Base-by-base conservation (phyloP, 2,888 invertebrate genomes). In the Rhagium mordax region DNA sequence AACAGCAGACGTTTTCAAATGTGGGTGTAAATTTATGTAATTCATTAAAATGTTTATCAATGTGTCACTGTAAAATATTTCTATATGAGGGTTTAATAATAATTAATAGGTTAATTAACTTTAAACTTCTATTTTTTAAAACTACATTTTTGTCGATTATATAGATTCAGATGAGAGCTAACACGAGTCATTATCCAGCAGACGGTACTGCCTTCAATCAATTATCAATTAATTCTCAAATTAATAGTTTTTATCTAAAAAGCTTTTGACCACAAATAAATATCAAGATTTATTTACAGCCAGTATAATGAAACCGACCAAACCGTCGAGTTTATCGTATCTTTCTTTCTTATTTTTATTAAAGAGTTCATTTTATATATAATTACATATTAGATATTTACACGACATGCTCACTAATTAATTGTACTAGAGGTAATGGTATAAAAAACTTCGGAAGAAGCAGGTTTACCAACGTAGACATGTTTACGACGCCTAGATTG, bases 241-340 rank as follows among this genome's bases (percentile, higher is more conserved):
- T 59, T 59, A 59, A 59, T 59, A 59, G 33, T 21, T 29, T 29
- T 59, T 59, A 59, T 59, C 59, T 59, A 33, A 59, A 29, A 16
- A 59, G 29, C 27, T 29, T 59, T 24, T 27, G 27, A 8, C 24
- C n/a, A 24, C 57, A 21, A n/a, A 4, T 27, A 21, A 29, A 15
- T 59, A 15, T 24, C 29, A 59, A 29, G 27, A 59, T 15, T 29
- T 55, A 21, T n/a, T 21, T 21, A 21, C n/a, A n/a, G 2, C 27
- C 13, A 55, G 24, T 55, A 24, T 6, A 55, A 55, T 24, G 13
- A 24, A 55, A 41, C 13, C 4, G 41, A n/a, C 13, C n/a, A 13
- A n/a, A 2, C 41, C n/a, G 8, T 33, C 8, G 1, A 2, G 41
- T n/a, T 41, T 41, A 41, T 41, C 24, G 24, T 41, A 41, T n/a